These are phyloP conservation scores for Entelurus aequoreus DNA, from an alignment of 2,113 vertebrate species.

Conservation along the genomic window DNA sequence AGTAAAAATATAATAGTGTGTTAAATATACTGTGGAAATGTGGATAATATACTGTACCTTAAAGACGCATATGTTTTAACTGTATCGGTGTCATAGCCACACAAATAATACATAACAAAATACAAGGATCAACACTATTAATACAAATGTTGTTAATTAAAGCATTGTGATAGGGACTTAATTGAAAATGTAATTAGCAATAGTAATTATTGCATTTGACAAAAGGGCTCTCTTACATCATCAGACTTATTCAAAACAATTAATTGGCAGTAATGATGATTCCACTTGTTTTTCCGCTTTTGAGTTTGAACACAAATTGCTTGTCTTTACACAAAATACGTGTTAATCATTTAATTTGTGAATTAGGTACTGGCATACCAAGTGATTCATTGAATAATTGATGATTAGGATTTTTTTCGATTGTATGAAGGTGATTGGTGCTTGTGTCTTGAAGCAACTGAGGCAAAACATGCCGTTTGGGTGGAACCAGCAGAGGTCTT, in stretches of 20 bases:
- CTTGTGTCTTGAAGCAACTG: too few relatives aligned
- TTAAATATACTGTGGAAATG: too few relatives aligned
- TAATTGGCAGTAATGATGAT: constrained; percentile 66
- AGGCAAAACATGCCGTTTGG: too few relatives aligned
- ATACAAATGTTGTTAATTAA: constrained; percentile 55
- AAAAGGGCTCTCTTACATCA: constrained; percentile 72
- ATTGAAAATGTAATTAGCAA: constrained; percentile 77
- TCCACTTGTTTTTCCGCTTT: constrained; percentile 57
- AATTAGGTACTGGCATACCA: too few relatives aligned
- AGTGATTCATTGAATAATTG: too few relatives aligned
- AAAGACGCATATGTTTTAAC: not conserved
- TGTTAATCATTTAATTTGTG: too few relatives aligned
- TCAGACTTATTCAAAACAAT: constrained; percentile 59
- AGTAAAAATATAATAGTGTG: too few relatives aligned
- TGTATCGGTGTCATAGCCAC: constrained; percentile 1
- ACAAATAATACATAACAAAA: constrained; percentile 21
- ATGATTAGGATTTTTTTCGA: too few relatives aligned
- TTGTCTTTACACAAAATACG: not conserved
- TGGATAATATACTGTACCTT: too few relatives aligned
- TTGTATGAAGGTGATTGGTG: too few relatives aligned
- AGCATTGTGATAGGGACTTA: constrained; percentile 74
- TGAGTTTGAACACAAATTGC: constrained; percentile 42
- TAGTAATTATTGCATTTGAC: constrained; percentile 73
- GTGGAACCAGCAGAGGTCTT: too few relatives aligned
- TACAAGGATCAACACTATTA: constrained; percentile 17